phyloP scores from a whole-genome alignment of 30 jellyfish, hydroid and myxozoan genomes.

The Aurelia sp. region DNA sequence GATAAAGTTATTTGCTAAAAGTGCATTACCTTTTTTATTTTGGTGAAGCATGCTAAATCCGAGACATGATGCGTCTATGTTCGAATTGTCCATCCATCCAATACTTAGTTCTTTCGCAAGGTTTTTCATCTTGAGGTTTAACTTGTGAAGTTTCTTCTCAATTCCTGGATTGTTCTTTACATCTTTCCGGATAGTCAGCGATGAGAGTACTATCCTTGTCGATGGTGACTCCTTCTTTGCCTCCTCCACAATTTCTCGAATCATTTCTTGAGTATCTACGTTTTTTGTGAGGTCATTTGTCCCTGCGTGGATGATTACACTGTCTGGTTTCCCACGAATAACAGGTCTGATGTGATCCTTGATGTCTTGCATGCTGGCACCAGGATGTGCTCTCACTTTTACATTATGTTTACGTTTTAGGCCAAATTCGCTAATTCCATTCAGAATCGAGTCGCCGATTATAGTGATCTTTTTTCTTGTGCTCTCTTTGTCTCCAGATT shows the following conservation, averaged over 20 bases:
- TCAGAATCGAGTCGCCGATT: conserved; percentile 10
- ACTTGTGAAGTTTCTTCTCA: too few relatives aligned
- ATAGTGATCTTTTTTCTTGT: neutral
- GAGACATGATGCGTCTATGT: too few relatives aligned
- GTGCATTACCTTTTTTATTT: too few relatives aligned
- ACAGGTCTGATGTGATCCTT: conserved; percentile 10
- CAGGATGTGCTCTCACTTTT: conserved; percentile 2
- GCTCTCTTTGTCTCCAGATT: too few relatives aligned
- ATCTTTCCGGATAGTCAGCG: conserved; percentile 9
- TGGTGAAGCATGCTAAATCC: too few relatives aligned
- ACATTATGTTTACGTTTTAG: neutral
- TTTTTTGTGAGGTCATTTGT: conserved; percentile 4
- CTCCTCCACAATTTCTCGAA: conserved; percentile 1
- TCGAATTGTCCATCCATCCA: too few relatives aligned
- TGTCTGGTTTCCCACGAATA: conserved; percentile 13
- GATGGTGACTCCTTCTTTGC: conserved; percentile 10
- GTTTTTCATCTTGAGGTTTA: too few relatives aligned
- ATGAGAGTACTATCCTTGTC: conserved; percentile 14
- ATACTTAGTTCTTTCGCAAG: too few relatives aligned
- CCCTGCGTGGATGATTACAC: neutral
- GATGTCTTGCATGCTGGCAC: neutral
- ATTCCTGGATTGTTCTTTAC: too few relatives aligned
- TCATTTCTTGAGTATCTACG: neutral
- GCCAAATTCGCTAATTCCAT: conserved; percentile 16
- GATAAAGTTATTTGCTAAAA: too few relatives aligned